Evolutionary conservation across 2,797 vertebrate genomes (phyloP).

Genomic region (Denticeps clupeoides): DNA sequence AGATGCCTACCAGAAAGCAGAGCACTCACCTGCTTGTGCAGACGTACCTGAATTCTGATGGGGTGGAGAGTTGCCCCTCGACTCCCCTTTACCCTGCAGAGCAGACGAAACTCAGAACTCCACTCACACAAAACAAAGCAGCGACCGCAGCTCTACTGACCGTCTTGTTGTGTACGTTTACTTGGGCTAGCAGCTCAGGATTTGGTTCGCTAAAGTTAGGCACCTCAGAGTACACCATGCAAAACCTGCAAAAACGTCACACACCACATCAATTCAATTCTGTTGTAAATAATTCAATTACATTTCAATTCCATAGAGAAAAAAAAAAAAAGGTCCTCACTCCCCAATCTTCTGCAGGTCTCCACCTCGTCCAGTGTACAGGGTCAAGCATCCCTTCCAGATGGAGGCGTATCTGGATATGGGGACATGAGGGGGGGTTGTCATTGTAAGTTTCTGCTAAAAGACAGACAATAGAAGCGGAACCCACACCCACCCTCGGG

Average conservation of each 20-base stretch:
- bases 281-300: too few species aligned
- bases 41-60: conserved; percentile 80
- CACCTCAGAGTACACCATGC: conserved; percentile 98
- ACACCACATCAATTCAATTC: too few species aligned
- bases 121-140: neutral
- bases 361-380: conserved; percentile 93
- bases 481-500: conserved; percentile 76
- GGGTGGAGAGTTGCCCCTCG: conserved; percentile 76
- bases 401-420: conserved; percentile 82
- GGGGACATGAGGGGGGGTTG: neutral
- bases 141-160: conserved; percentile 38
- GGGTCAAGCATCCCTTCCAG: conserved; percentile 93
- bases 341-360: conserved; percentile 98
- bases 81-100: conserved; percentile 76
- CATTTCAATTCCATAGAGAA: too few species aligned
- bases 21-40: conserved; percentile 70
- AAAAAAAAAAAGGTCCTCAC: too few species aligned
- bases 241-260: conserved; percentile 67
- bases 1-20: neutral
- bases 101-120: conserved; percentile 16
- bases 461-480: neutral
- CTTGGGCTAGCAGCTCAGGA: conserved; percentile 69
- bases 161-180: conserved; percentile 74
- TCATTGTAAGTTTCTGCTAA: neutral
- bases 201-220: conserved; percentile 98